A percentile compares a stretch with the other conserved stretches of the same genome.
Evolutionary conservation across 2,113 vertebrate species (phyloP).

Genomic region (Callaeas wilsoni): DNA sequence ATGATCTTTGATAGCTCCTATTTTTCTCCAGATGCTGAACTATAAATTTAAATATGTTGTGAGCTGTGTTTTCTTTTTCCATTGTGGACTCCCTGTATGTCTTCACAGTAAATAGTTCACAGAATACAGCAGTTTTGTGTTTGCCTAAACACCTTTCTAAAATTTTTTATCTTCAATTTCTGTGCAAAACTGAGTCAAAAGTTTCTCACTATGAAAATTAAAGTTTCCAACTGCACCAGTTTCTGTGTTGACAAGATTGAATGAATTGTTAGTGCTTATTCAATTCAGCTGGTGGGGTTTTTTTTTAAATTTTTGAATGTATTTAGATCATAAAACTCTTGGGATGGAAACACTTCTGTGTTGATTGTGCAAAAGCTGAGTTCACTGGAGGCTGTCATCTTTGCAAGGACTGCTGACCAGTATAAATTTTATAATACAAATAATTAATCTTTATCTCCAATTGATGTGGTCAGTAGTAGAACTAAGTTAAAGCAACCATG

Average conservation of each 20-base stretch:
- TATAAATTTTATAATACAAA: not conserved
- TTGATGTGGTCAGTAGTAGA: not conserved
- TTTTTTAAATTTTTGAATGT: not conserved
- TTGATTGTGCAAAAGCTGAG: not conserved
- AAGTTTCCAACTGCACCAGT: not conserved
- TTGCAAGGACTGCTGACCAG: not conserved
- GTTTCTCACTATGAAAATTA: not conserved
- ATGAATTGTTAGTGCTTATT: not conserved
- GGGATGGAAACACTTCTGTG: not conserved
- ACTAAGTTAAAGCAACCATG: not conserved
- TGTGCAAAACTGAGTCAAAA: not conserved
- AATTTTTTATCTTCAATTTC: not conserved
- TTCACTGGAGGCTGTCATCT: not conserved
- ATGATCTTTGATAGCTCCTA: not conserved
- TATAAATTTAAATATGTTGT: not conserved
- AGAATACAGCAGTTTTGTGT: not conserved
- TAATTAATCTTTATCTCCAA: not conserved
- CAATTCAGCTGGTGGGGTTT: not conserved
- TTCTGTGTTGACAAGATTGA: not conserved
- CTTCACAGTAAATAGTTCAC: not conserved
- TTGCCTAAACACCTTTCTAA: not conserved
- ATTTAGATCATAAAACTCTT: not conserved
- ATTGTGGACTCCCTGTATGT: not conserved
- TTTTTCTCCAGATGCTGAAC: not conserved
- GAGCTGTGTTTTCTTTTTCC: not conserved